phyloP scores from a whole-genome alignment of 2,797 vertebrate genomes.

The Squalus acanthias region DNA sequence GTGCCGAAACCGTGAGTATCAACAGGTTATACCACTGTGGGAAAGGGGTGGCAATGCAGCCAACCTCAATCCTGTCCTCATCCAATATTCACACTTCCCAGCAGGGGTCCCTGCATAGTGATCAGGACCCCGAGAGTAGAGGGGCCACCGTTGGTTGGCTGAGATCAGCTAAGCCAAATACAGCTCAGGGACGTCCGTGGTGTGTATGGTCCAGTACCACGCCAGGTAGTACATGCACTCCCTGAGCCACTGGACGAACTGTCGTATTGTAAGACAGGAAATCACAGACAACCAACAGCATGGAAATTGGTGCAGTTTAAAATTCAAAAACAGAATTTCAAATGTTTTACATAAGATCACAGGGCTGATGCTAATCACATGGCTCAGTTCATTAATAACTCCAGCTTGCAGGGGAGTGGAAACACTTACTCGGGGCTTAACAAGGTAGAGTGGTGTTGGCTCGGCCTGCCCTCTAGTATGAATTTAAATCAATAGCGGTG shows the following conservation, averaged over 20 bases:
- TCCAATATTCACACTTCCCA: neutral
- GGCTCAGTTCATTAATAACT: neutral
- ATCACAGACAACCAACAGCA: neutral
- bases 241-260: neutral
- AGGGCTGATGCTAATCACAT: neutral
- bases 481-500: constrained; percentile 5
- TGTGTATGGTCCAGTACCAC: neutral
- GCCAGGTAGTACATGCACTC: neutral
- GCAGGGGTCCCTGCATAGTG: too few species aligned
- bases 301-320: neutral
- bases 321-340: neutral
- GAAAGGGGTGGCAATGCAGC: neutral
- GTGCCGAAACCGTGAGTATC: neutral
- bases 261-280: neutral
- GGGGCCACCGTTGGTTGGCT: neutral
- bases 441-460: neutral
- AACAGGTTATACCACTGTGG: neutral
- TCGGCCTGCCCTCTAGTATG: neutral
- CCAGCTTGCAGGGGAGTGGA: neutral
- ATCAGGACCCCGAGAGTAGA: too few species aligned
- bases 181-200: neutral
- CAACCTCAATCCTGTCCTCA: neutral
- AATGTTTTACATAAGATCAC: neutral
- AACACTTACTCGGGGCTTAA: neutral
- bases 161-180: neutral